Base-by-base conservation (phyloP, 53 echinoderm and acorn worm species). In the Echinometra lucunter region DNA sequence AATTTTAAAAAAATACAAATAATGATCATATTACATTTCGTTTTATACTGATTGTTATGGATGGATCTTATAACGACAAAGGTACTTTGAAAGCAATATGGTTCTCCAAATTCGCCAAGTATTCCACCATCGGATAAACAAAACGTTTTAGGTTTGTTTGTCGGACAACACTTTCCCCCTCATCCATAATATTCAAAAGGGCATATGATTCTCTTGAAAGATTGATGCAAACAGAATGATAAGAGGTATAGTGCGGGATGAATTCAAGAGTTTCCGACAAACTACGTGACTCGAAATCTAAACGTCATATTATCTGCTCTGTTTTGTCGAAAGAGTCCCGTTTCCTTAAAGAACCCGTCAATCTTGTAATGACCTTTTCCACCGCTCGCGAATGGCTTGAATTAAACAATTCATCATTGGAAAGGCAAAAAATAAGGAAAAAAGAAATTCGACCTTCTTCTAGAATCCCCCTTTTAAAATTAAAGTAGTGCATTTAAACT, bases 221-320 rank as follows among this genome's bases (percentile, higher is more conserved):
- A 2, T 15, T 28, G n/a, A 49, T 85, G 49, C 85, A 85, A 85
- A 85, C 30, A 85, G 45, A n/a, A 85, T 47, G 28, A 47, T 85
- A 49, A 85, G 49, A 85, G 47, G 13, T 3, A 53, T 4, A 85
- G 49, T 47, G 53, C 15, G 85, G 49, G 49, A 85, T 47, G 85
- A 49, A 85, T 85, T 85, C 85, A 13, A 85, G 85, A 17, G 49
- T n/a, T 47, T n/a, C 13, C 11, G 5, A 28, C 4, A 11, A 82
- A 85, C 85, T 85, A 47, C 85, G 85, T 85, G 85, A 85, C 85
- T 85, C 25, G 85, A 85, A 85, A 85, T 85, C 47, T 21, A 85
- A 85, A 85, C 85, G 85, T 2, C 28, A 53, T 85, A 85, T 85
- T 49, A 85, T 85, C 47, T 85, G n/a, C 27, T 85, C 5, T 53